A percentile compares a stretch with the other conserved stretches of the same genome.
These are phyloP conservation scores for Sus scrofa DNA, from an alignment of 2,113 vertebrate species.

Conservation along the genomic window DNA sequence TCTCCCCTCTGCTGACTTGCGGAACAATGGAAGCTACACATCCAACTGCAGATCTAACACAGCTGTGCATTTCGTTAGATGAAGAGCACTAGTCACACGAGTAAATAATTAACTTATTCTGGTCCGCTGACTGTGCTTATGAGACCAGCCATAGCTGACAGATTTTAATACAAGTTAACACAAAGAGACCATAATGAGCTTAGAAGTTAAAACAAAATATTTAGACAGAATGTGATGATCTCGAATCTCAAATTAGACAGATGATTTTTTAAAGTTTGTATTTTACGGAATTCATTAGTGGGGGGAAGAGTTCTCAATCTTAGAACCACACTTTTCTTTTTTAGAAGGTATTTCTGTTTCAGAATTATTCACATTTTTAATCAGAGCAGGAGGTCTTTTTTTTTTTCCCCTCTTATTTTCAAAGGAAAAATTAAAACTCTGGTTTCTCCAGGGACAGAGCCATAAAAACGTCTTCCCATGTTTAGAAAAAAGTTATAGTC, in stretches of 20 bases:
- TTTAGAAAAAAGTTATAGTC: slow-evolving; percentile 60
- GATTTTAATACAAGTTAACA: slow-evolving; percentile 93
- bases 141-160: slow-evolving; percentile 94
- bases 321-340: slow-evolving; percentile 43
- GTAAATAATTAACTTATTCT: slow-evolving; percentile 99
- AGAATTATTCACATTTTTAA: slow-evolving; percentile 30
- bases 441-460: neutral
- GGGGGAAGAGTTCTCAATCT: slow-evolving; percentile 67
- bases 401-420: slow-evolving; percentile 1
- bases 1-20: slow-evolving; percentile 95
- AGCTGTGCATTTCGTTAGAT: slow-evolving; percentile 96
- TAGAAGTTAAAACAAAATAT: slow-evolving; percentile 93
- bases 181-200: slow-evolving; percentile 92
- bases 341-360: slow-evolving; percentile 58
- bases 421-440: slow-evolving; percentile 29
- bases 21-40: slow-evolving; percentile 94
- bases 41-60: slow-evolving; percentile 95
- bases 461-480: neutral
- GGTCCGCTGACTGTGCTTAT: slow-evolving; percentile 96
- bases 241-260: slow-evolving; percentile 84
- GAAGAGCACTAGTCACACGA: slow-evolving; percentile 93
- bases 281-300: slow-evolving; percentile 74
- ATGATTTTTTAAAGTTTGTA: slow-evolving; percentile 85
- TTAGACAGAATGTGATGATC: slow-evolving; percentile 90
- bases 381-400: slow-evolving; percentile 59